phyloP scores from a whole-genome alignment of 2,797 vertebrate species.

The Gambusia yucatana region DNA sequence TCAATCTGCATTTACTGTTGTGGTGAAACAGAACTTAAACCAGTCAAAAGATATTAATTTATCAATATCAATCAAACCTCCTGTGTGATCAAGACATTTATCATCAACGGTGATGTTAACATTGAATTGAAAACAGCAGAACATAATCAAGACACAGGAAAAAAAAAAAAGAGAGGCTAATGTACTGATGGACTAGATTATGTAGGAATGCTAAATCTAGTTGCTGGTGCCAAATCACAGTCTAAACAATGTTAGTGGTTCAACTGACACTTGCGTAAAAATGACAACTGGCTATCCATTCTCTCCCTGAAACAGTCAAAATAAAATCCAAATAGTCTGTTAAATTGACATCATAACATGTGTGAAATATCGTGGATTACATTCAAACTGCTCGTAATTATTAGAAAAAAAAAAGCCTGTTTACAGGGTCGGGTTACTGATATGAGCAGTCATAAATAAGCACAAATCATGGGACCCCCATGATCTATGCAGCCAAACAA shows the following conservation, averaged over 20 bases:
- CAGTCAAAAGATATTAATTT: slow-evolving; percentile 35
- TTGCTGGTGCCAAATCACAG: slow-evolving; percentile 66
- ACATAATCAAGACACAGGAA: slow-evolving; percentile 47
- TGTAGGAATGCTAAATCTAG: slow-evolving; percentile 49
- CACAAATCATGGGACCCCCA: slow-evolving; percentile 41
- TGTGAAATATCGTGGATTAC: slow-evolving; percentile 68
- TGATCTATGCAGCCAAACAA: slow-evolving; percentile 51
- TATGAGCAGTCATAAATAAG: slow-evolving; percentile 63
- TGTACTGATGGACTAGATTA: slow-evolving; percentile 48
- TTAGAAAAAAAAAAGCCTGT: slow-evolving; percentile 34
- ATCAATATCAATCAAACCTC: slow-evolving; percentile 54
- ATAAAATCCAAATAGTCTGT: slow-evolving; percentile 31
- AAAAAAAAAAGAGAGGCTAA: slow-evolving; percentile 35
- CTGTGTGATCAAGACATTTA: slow-evolving; percentile 48
- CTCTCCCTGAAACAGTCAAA: slow-evolving; percentile 24
- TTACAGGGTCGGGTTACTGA: slow-evolving; percentile 23
- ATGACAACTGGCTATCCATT: slow-evolving; percentile 30
- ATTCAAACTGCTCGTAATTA: slow-evolving; percentile 74
- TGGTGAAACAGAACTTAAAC: slow-evolving; percentile 44
- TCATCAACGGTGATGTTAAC: slow-evolving; percentile 55
- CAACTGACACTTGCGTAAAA: slow-evolving; percentile 23
- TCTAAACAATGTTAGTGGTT: slow-evolving; percentile 31
- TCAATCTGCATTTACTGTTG: slow-evolving; percentile 38
- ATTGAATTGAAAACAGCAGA: slow-evolving; percentile 50
- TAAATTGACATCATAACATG: slow-evolving; percentile 31